A percentile compares a stretch with the other conserved stretches of the same genome.
These are phyloP conservation scores for Autographa gamma DNA, from an alignment of 2,888 invertebrate genomes.

Conservation along the genomic window DNA sequence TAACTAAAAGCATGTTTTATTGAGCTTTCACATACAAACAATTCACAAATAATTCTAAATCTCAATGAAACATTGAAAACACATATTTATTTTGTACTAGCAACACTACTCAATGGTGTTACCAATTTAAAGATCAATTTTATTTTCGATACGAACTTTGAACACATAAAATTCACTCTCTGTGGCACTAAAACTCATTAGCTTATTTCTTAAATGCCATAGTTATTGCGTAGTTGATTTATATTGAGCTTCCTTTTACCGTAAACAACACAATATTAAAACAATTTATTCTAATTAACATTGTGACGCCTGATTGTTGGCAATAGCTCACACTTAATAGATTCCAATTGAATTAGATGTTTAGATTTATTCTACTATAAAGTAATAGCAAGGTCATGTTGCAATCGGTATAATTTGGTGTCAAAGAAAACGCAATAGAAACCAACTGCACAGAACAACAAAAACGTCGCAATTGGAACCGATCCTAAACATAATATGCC, in stretches of 20 bases:
- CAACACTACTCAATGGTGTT: conserved; percentile 34
- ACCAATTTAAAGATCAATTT: conserved; percentile 13
- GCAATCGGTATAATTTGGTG: background rate
- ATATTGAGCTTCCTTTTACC: conserved; percentile 15
- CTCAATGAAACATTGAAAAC: conserved; percentile 33
- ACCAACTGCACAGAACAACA: conserved; percentile 20
- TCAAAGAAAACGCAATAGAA: conserved; percentile 24
- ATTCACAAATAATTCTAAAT: conserved; percentile 7
- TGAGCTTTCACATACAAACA: conserved; percentile 17
- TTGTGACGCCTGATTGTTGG: background rate
- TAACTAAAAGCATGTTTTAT: conserved; percentile 30
- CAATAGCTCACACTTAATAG: background rate
- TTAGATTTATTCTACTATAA: background rate
- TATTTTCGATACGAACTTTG: background rate
- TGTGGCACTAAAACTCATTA: background rate
- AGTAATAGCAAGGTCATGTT: background rate
- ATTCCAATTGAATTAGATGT: background rate
- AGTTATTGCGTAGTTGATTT: conserved; percentile 24
- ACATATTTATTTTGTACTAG: conserved; percentile 21
- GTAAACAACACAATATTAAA: background rate
- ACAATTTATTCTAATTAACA: background rate
- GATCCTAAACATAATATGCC: conserved; percentile 59
- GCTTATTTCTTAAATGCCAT: background rate
- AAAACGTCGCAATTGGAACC: conserved; percentile 1
- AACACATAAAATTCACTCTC: conserved; percentile 1